Conservation (phyloP, 2,888 invertebrate species). For the Melanostoma mellinum region DNA sequence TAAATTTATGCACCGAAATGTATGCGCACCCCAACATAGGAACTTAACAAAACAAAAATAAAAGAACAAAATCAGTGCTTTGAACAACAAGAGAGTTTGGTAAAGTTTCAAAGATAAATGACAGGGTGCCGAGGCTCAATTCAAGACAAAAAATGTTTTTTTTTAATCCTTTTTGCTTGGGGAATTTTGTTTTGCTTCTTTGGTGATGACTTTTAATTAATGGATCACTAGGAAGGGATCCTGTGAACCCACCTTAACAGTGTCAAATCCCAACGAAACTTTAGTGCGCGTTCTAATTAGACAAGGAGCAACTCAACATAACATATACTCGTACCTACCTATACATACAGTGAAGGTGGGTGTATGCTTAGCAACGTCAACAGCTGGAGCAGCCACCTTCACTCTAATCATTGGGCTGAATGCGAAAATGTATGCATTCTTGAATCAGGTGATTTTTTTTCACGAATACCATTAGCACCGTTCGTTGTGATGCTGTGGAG, state of each 20-base stretch:
- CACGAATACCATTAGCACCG: conserved; percentile 44
- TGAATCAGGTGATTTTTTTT: conserved; percentile 61
- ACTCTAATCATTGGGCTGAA: conserved; percentile 43
- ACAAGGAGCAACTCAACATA: conserved; percentile 64
- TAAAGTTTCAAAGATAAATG: conserved; percentile 62
- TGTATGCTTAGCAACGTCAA: conserved; percentile 29
- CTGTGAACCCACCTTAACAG: conserved; percentile 4
- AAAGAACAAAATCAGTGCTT: conserved; percentile 38
- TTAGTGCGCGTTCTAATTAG: conserved; percentile 71
- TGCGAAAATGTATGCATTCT: conserved; percentile 65
- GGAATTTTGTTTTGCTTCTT: conserved; percentile 45
- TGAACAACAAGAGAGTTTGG: conserved; percentile 41
- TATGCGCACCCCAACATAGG: background rate
- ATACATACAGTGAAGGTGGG: background rate
- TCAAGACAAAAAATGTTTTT: conserved; percentile 28
- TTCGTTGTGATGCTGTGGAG: conserved; percentile 39
- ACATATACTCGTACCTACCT: conserved; percentile 12
- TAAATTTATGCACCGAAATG: conserved; percentile 52
- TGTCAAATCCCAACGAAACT: conserved; percentile 62
- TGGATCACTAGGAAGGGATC: conserved; percentile 59
- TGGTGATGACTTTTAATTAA: conserved; percentile 71
- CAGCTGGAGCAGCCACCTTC: conserved; percentile 11
- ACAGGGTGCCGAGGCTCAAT: conserved; percentile 67
- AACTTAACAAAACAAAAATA: conserved; percentile 2
- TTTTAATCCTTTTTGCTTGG: conserved; percentile 1